phyloP scores from a whole-genome alignment of 2,888 invertebrate genomes.

The Scaeva pyrastri region DNA sequence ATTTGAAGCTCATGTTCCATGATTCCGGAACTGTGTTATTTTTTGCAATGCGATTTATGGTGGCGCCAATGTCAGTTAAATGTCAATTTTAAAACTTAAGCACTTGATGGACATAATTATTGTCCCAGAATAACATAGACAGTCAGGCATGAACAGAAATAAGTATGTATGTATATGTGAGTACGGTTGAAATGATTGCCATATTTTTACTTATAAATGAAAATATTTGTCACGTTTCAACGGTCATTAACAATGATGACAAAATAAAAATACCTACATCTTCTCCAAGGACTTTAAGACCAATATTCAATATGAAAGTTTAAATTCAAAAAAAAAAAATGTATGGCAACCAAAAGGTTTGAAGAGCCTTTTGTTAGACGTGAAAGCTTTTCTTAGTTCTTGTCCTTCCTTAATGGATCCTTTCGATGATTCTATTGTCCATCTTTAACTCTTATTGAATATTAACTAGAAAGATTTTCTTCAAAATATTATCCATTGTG shows the following conservation, averaged over 20 bases:
- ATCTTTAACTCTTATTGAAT: conserved; percentile 64
- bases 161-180: not conserved
- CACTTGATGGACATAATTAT: conserved; percentile 48
- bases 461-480: conserved; percentile 36
- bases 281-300: not conserved
- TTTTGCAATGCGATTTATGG: conserved; percentile 70
- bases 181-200: not conserved
- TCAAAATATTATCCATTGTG: conserved; percentile 30
- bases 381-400: conserved; percentile 66
- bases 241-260: conserved; percentile 6
- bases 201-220: not conserved
- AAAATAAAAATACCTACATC: not conserved
- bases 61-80: conserved; percentile 75
- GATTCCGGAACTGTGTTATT: conserved; percentile 57
- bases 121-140: conserved; percentile 34
- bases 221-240: conserved; percentile 46
- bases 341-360: conserved; percentile 50
- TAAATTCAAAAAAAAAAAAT: conserved; percentile 44
- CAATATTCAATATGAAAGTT: conserved; percentile 48
- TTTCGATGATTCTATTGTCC: conserved; percentile 56
- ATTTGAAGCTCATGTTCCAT: conserved; percentile 73
- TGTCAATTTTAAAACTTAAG: conserved; percentile 72
- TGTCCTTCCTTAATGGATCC: conserved; percentile 57
- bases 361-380: conserved; percentile 31
- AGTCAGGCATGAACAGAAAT: not conserved